Conservation (phyloP, 1,140 invertebrate species). For the Drosophila nikananu region DNA sequence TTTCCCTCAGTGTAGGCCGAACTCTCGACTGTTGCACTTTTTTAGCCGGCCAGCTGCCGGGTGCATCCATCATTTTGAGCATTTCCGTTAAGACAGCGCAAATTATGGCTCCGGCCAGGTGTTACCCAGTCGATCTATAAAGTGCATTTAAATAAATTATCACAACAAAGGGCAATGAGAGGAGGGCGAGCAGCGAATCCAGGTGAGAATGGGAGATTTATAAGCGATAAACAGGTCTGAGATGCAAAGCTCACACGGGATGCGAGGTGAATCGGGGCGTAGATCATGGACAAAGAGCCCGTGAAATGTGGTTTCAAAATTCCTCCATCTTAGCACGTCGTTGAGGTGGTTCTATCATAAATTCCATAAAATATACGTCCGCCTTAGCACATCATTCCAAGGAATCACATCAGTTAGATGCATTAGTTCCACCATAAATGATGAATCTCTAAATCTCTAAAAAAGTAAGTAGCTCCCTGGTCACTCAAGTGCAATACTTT, state of each 20-base stretch:
- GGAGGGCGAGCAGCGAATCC: constrained; percentile 1
- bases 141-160: constrained; percentile 78
- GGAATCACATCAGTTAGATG: neutral
- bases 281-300: constrained; percentile 16
- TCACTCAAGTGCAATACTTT: constrained; percentile 65
- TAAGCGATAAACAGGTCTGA: constrained; percentile 46
- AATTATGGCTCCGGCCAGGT: constrained; percentile 66
- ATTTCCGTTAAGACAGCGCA: constrained; percentile 48
- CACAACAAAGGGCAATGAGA: constrained; percentile 47
- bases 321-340: constrained; percentile 11
- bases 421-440: constrained; percentile 38
- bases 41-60: constrained; percentile 42
- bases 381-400: constrained; percentile 10
- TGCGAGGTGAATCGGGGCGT: neutral
- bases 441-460: constrained; percentile 5
- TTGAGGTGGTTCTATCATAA: constrained; percentile 10
- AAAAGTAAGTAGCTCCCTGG: constrained; percentile 1
- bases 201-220: constrained; percentile 45
- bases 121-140: constrained; percentile 58
- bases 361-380: constrained; percentile 13
- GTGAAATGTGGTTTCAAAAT: neutral
- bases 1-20: constrained; percentile 35
- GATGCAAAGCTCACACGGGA: constrained; percentile 14
- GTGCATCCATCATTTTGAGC: constrained; percentile 46
- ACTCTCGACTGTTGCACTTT: constrained; percentile 28